A percentile compares a stretch with the other conserved stretches of the same genome.
These are phyloP conservation scores for Neogale vison DNA, from an alignment of 2,113 vertebrate species.

Conservation along the genomic window DNA sequence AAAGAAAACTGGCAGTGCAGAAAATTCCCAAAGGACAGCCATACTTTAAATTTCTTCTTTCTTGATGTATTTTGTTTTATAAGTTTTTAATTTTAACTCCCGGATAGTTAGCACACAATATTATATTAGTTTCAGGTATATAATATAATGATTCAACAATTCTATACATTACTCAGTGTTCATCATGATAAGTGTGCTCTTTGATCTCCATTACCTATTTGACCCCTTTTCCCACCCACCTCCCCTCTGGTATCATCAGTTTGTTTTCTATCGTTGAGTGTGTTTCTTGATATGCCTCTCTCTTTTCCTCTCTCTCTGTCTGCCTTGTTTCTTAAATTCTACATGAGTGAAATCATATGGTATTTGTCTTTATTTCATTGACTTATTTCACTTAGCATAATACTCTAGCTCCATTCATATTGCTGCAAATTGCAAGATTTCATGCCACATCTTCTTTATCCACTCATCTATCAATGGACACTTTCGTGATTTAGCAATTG, in stretches of 20 bases:
- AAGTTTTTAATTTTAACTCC: background rate
- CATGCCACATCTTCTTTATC: too few species aligned
- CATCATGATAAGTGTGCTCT: background rate
- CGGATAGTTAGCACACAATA: background rate
- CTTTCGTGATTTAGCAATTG: too few species aligned
- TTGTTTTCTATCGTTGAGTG: background rate
- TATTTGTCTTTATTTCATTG: too few species aligned
- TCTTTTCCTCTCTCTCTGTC: too few species aligned
- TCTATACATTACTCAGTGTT: background rate
- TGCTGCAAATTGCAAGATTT: too few species aligned
- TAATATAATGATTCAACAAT: background rate
- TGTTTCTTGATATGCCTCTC: too few species aligned
- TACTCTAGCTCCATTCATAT: too few species aligned
- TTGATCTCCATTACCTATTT: background rate
- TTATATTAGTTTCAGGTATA: background rate
- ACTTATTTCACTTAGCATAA: too few species aligned
- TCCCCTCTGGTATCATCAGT: background rate
- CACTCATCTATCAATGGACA: too few species aligned
- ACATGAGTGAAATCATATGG: too few species aligned
- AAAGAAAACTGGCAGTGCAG: slow-evolving; percentile 26
- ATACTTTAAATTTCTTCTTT: background rate
- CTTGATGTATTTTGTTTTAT: background rate
- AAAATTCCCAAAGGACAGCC: background rate
- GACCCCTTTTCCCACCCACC: background rate
- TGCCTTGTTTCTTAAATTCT: too few species aligned